Base-by-base conservation (phyloP, 2,113 vertebrate species). In the Mesocricetus auratus region DNA sequence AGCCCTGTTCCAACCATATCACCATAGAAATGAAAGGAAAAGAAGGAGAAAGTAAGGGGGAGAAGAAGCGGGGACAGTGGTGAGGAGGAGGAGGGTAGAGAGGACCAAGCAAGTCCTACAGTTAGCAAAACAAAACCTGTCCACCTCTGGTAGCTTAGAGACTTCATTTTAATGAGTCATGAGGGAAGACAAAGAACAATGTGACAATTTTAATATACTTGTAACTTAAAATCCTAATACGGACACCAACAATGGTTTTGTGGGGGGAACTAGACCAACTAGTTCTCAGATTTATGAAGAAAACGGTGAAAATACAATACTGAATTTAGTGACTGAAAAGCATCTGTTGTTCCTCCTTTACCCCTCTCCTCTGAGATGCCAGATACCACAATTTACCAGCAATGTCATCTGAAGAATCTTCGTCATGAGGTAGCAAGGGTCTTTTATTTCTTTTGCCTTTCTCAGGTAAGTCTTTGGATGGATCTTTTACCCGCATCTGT, bases 401-500 rank as follows among this genome's bases (percentile, higher is more conserved):
- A 98, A 99, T 98, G 98, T 99, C 99, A 97, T 99, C 99, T 68
- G 99, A 99, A 39, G 99, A 99, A 94, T 99, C 99, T 96, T 99
- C 99, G 98, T 99, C 99, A 85, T 99, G 99, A 53, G 98, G 98
- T 96, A 99, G 98, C 87, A 98, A 98, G 33, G 99, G 99, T 97
- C 99, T 99, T 98, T 99, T 99, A 95, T 98, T 99, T 98, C 99
- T 99, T 99, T 99, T 99, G 7, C 98, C 98, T 99, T 99, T 99
- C 93, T 99, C 99, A 31, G 98, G 97, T 97, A 98, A 98, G 98
- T 98, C 98, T 97, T 98, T 99, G 91, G 99, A 99, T 85, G 99
- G 99, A 97, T 99, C 99, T 97, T 99, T 99, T 95, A 99, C 99
- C 98, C 99, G 99, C 99, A 99, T 99, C 98, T 99, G 99, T 99